These are phyloP conservation scores for Calameuta pallipes DNA, from an alignment of 2,888 invertebrate genomes.

Conservation along the genomic window DNA sequence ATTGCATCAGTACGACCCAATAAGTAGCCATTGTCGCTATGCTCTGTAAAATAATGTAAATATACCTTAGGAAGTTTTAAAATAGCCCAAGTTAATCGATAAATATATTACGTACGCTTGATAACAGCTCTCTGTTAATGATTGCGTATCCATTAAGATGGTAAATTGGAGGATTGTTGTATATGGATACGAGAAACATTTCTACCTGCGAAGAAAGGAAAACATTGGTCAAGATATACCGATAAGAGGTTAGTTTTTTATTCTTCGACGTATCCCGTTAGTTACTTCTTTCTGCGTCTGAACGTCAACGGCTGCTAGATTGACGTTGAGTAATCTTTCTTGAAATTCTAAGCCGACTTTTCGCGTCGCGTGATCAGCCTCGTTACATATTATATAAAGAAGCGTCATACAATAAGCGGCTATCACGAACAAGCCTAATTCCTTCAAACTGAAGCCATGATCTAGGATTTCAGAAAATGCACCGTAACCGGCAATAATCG, in stretches of 20 bases:
- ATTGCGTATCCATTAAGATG: slow-evolving; percentile 80
- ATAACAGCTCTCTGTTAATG: slow-evolving; percentile 76
- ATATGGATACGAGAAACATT: slow-evolving; percentile 80
- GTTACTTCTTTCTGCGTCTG: slow-evolving; percentile 75
- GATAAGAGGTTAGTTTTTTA: not conserved
- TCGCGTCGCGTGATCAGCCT: slow-evolving; percentile 76
- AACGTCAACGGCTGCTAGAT: slow-evolving; percentile 74
- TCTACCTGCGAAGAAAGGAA: slow-evolving; percentile 53
- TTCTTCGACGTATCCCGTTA: not conserved
- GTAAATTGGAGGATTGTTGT: slow-evolving; percentile 82
- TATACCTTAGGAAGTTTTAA: not conserved
- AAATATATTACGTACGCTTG: slow-evolving; percentile 70
- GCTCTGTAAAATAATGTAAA: slow-evolving; percentile 68
- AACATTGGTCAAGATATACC: not conserved
- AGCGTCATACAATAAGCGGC: slow-evolving; percentile 79
- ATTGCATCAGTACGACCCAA: slow-evolving; percentile 79
- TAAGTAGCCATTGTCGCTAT: slow-evolving; percentile 80
- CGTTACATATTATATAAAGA: slow-evolving; percentile 79
- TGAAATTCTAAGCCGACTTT: slow-evolving; percentile 74
- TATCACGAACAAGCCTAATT: slow-evolving; percentile 78
- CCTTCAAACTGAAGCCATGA: slow-evolving; percentile 78
- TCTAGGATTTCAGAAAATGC: slow-evolving; percentile 79
- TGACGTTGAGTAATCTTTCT: slow-evolving; percentile 75
- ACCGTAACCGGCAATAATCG: slow-evolving; percentile 79
- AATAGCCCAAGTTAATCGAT: not conserved